A percentile compares a stretch with the other conserved stretches of the same genome.
These are phyloP conservation scores for Saturnia pavonia DNA, from an alignment of 2,888 invertebrate species.

Conservation along the genomic window DNA sequence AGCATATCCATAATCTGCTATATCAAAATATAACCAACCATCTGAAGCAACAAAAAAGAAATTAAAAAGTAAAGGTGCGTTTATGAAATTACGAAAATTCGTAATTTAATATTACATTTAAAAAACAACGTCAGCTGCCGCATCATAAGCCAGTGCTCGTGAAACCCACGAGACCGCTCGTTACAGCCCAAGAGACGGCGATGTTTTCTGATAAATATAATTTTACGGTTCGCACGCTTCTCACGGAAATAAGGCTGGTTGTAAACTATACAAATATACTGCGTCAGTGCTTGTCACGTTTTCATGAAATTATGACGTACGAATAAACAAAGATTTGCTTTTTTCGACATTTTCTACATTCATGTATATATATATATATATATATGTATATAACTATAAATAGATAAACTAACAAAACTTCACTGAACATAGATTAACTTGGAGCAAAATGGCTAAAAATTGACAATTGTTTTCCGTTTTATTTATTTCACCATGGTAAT, in stretches of 20 bases:
- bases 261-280: neutral
- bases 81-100: neutral
- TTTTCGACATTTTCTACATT: neutral
- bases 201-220: constrained; percentile 27
- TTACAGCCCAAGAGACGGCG: constrained; percentile 21
- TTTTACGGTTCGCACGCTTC: constrained; percentile 23
- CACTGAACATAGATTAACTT: too few relatives aligned
- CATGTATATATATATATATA: neutral
- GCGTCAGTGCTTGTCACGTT: neutral
- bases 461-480: too few relatives aligned
- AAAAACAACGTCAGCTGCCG: neutral
- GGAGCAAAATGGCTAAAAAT: too few relatives aligned
- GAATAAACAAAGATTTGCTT: too few relatives aligned
- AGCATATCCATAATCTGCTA: too few relatives aligned
- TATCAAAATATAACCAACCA: too few relatives aligned
- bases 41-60: too few relatives aligned
- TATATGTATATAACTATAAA: too few relatives aligned
- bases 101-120: neutral
- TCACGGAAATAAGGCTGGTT: constrained; percentile 14
- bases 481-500: too few relatives aligned
- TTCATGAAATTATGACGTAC: neutral
- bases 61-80: neutral
- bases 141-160: constrained; percentile 6
- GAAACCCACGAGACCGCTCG: constrained; percentile 12
- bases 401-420: too few relatives aligned